A percentile compares a stretch with the other conserved stretches of the same genome.
These are phyloP conservation scores for Exephanes ischioxanthus DNA, from an alignment of 2,888 invertebrate genomes.

Conservation along the genomic window DNA sequence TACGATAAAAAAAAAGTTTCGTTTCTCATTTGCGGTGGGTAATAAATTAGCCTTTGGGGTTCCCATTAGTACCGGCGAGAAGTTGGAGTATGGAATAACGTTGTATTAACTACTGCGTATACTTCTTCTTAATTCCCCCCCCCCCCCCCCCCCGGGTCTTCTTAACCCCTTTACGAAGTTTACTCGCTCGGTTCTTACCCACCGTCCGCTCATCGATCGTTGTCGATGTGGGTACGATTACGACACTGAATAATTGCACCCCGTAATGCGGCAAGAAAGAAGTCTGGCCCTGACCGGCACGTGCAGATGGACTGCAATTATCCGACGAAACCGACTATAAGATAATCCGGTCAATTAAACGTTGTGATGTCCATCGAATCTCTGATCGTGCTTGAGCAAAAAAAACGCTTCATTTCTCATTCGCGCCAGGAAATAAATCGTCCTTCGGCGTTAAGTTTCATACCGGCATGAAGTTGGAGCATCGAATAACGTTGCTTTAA, in stretches of 20 bases:
- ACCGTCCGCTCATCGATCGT: no score
- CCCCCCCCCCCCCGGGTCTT: no score
- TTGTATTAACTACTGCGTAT: slow-evolving; percentile 9
- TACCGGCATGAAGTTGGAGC: neutral
- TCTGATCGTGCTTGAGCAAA: neutral
- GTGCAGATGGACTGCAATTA: slow-evolving; percentile 31
- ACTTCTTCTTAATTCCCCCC: neutral
- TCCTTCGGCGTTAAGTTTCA: neutral
- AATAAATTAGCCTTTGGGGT: neutral
- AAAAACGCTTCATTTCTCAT: neutral
- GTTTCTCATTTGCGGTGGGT: neutral
- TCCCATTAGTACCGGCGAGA: neutral
- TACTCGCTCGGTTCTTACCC: no score
- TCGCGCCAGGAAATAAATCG: neutral
- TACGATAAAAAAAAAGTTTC: neutral
- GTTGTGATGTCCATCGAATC: neutral
- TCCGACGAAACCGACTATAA: neutral
- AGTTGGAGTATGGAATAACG: slow-evolving; percentile 16
- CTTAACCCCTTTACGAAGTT: no score
- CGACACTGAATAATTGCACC: no score
- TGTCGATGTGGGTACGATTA: no score
- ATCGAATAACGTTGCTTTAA: slow-evolving; percentile 24
- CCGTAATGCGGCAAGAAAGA: neutral
- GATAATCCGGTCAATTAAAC: neutral
- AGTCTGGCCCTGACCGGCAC: slow-evolving; percentile 48